Evolutionary conservation across 2,797 vertebrate genomes (phyloP).

Genomic region (Falco biarmicus): DNA sequence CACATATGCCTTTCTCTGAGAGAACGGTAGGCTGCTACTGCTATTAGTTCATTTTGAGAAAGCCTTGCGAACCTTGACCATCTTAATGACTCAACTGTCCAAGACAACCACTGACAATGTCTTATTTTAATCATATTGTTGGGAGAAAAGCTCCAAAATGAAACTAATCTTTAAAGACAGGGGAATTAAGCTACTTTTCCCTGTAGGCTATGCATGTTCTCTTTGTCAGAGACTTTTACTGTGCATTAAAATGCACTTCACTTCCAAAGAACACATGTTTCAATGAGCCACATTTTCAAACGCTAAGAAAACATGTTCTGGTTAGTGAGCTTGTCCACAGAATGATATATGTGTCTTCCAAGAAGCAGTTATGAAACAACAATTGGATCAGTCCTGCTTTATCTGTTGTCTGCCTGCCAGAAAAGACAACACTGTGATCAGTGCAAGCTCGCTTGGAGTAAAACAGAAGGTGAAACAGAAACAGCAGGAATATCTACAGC

Average conservation of each 20-base stretch:
- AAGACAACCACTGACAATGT: background rate
- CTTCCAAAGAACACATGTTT: background rate
- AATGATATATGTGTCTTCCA: background rate
- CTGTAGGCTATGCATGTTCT: background rate
- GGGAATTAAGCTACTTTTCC: slow-evolving; percentile 1
- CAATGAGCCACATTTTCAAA: background rate
- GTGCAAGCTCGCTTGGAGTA: background rate
- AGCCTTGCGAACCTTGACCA: background rate
- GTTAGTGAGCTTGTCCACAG: background rate
- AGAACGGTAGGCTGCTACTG: background rate
- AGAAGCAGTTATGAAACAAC: background rate
- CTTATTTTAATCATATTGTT: background rate
- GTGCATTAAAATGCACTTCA: background rate
- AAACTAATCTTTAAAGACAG: background rate
- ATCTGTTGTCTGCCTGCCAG: background rate
- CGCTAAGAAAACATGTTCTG: background rate
- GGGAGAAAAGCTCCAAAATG: background rate
- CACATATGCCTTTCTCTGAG: background rate
- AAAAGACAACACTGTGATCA: background rate
- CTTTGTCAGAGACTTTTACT: background rate
- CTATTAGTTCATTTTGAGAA: background rate
- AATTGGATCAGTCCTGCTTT: background rate
- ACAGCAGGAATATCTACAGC: background rate
- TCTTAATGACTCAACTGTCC: background rate
- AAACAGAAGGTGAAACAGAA: background rate